These are phyloP conservation scores for Poliocrania exsul DNA, from an alignment of 2,797 vertebrate genomes.

Conservation along the genomic window DNA sequence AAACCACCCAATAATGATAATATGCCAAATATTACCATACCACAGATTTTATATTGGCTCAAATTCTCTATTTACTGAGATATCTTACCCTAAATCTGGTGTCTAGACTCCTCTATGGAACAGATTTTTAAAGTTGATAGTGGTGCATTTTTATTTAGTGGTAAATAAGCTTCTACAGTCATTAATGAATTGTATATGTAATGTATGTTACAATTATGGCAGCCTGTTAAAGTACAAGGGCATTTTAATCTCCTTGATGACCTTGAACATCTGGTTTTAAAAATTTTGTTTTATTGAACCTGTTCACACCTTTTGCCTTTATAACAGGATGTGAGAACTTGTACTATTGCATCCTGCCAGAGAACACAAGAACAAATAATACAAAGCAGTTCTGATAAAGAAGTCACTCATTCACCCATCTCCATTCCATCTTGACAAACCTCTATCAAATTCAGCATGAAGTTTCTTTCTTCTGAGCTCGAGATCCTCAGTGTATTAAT, in stretches of 20 bases:
- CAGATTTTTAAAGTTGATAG: background rate
- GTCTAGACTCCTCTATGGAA: background rate
- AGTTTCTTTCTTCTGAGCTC: background rate
- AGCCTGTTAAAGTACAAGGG: background rate
- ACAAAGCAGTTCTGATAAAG: background rate
- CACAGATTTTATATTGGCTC: background rate
- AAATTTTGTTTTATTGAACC: background rate
- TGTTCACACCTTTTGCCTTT: background rate
- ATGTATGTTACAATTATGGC: background rate
- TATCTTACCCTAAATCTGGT: background rate
- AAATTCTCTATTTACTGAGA: background rate
- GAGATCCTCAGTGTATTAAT: background rate
- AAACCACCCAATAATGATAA: background rate
- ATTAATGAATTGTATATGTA: background rate
- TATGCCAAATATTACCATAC: background rate
- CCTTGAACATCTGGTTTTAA: background rate
- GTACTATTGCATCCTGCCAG: background rate
- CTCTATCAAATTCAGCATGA: background rate
- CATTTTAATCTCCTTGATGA: background rate
- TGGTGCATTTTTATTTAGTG: background rate
- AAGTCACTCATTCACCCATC: background rate
- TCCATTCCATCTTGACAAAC: background rate
- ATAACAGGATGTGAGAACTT: background rate
- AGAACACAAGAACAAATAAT: background rate
- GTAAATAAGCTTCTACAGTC: background rate